Evolutionary conservation across 2,888 invertebrate genomes (phyloP).

Genomic region (Aelia acuminata): DNA sequence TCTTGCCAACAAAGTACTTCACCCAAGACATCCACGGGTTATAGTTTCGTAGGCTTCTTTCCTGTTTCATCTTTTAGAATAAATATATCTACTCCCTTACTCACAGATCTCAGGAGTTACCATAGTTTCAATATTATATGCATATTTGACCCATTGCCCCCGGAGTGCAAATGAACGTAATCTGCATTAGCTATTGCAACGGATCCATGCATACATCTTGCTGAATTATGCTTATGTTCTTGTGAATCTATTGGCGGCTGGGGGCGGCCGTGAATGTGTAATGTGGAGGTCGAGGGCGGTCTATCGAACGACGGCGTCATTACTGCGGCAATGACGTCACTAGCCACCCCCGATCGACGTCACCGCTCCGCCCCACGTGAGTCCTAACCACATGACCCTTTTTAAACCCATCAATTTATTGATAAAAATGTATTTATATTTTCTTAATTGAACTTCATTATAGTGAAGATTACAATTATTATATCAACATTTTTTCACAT

Average conservation of each 20-base stretch:
- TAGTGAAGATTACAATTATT: not conserved
- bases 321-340: slow-evolving; percentile 60
- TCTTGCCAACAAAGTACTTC: too few relatives aligned
- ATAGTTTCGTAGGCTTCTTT: too few relatives aligned
- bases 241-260: slow-evolving; percentile 30
- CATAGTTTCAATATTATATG: not conserved
- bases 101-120: too few relatives aligned
- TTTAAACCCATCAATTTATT: slow-evolving; percentile 47
- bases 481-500: too few relatives aligned
- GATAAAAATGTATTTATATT: not conserved
- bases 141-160: not conserved
- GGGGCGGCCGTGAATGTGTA: slow-evolving; percentile 51
- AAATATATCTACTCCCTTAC: not conserved
- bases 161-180: not conserved
- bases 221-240: not conserved
- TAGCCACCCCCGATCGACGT: slow-evolving; percentile 51
- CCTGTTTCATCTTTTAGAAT: not conserved
- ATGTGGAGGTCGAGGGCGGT: slow-evolving; percentile 53
- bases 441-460: not conserved
- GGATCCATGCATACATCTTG: not conserved
- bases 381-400: slow-evolving; percentile 41
- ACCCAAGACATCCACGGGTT: too few relatives aligned
- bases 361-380: slow-evolving; percentile 55
- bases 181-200: not conserved
- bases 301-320: slow-evolving; percentile 54